These are phyloP conservation scores for Gobio occitaniae DNA, from an alignment of 2,797 vertebrate species.

Conservation along the genomic window DNA sequence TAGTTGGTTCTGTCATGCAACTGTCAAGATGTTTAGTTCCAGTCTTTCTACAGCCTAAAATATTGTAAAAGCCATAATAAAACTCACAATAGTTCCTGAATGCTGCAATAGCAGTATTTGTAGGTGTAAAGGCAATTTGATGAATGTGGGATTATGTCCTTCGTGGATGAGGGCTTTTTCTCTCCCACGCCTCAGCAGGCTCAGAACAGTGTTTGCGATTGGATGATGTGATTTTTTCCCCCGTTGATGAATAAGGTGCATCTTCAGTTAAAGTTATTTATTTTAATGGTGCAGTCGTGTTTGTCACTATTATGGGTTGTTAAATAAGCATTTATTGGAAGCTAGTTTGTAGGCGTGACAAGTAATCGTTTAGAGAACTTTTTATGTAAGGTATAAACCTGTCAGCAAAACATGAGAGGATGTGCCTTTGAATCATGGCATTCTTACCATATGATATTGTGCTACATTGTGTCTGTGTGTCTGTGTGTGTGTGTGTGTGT, in stretches of 20 bases:
- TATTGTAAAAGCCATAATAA: not conserved
- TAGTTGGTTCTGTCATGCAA: not conserved
- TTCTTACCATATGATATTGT: constrained; percentile 23
- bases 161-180: constrained; percentile 30
- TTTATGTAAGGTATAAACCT: constrained; percentile 18
- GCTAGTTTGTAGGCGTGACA: not conserved
- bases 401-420: constrained; percentile 8
- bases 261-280: not conserved
- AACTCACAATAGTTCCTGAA: not conserved
- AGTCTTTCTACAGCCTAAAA: not conserved
- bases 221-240: not conserved
- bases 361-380: not conserved
- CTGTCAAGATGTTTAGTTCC: not conserved
- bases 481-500: no score
- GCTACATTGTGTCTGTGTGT: no score
- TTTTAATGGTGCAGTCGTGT: not conserved
- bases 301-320: not conserved
- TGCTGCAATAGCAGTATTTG: constrained; percentile 13
- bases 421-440: constrained; percentile 31
- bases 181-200: constrained; percentile 11
- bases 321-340: constrained; percentile 12
- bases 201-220: not conserved
- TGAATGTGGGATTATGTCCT: constrained; percentile 33
- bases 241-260: not conserved
- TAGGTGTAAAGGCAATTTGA: constrained; percentile 8